Conservation (phyloP, 2,113 vertebrate genomes). For the Mola mola region DNA sequence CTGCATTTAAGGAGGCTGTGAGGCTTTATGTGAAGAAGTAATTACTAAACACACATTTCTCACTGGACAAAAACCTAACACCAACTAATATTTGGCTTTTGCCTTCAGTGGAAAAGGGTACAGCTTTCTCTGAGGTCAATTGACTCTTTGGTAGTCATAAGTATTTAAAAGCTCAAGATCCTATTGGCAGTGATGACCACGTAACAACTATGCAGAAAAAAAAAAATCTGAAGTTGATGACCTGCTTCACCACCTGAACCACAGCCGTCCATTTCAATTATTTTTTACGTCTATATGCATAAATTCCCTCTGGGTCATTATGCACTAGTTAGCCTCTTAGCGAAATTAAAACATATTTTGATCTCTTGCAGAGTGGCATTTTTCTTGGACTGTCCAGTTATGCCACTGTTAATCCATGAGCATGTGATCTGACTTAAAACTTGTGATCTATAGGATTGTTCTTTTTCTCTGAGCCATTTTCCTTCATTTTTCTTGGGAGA, state of each 20-base stretch:
- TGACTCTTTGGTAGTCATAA: not conserved
- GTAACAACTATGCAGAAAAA: too few relatives aligned
- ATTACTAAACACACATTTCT: not conserved
- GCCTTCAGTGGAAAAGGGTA: not conserved
- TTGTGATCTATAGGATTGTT: constrained; percentile 65
- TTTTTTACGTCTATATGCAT: not conserved
- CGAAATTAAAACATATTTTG: constrained; percentile 31
- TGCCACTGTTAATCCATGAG: constrained; percentile 71
- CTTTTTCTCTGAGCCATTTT: constrained; percentile 28
- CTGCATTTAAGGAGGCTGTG: too few relatives aligned
- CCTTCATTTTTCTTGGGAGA: too few relatives aligned
- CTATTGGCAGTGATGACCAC: too few relatives aligned
- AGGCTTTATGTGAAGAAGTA: too few relatives aligned
- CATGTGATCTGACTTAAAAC: constrained; percentile 73
- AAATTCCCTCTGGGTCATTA: not conserved
- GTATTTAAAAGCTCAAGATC: not conserved
- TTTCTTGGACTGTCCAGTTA: constrained; percentile 32
- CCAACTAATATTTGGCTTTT: not conserved
- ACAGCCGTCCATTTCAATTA: not conserved
- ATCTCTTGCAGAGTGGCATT: constrained; percentile 37
- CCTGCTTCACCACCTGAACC: too few relatives aligned
- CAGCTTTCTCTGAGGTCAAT: not conserved
- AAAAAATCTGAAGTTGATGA: too few relatives aligned
- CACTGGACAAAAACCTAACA: not conserved
- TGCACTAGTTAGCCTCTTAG: not conserved